Evolutionary conservation across 2,113 vertebrate species (phyloP).

Genomic region (Peromyscus maniculatus): DNA sequence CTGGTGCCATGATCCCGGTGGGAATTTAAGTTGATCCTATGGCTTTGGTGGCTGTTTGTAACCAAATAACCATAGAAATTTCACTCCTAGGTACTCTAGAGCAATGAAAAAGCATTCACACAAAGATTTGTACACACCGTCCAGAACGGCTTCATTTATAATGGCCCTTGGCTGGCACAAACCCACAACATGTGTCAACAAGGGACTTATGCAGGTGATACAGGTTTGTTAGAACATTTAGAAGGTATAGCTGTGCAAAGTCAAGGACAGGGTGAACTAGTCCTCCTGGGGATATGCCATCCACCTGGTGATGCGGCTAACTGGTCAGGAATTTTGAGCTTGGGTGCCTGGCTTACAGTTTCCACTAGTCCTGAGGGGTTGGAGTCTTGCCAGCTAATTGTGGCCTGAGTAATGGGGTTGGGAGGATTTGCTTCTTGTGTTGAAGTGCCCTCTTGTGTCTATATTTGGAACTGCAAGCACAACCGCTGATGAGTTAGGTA

Average conservation of each 20-base stretch:
- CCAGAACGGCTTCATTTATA: background rate
- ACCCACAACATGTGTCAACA: too few species aligned
- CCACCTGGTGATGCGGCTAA: background rate
- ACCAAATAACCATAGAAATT: too few species aligned
- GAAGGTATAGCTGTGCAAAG: background rate
- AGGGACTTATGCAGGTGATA: background rate
- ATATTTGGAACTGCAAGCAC: background rate
- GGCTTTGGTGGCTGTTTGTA: background rate
- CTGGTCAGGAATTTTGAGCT: background rate
- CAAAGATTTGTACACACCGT: background rate
- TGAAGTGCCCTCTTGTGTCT: conserved; percentile 32
- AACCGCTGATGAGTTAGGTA: fast-evolving
- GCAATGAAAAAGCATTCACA: background rate
- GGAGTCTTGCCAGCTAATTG: background rate
- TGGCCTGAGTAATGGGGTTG: fast-evolving
- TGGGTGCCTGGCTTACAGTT: too few species aligned
- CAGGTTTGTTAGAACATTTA: background rate
- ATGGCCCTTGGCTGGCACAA: background rate
- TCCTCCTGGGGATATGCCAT: background rate
- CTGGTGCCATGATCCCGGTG: background rate
- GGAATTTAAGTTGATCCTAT: background rate
- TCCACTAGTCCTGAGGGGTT: background rate
- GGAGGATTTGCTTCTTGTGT: background rate
- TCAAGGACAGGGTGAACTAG: background rate
- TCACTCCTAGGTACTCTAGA: background rate